Base-by-base conservation (phyloP, 2,888 invertebrate genomes). In the Sarcophaga rosellei region DNA sequence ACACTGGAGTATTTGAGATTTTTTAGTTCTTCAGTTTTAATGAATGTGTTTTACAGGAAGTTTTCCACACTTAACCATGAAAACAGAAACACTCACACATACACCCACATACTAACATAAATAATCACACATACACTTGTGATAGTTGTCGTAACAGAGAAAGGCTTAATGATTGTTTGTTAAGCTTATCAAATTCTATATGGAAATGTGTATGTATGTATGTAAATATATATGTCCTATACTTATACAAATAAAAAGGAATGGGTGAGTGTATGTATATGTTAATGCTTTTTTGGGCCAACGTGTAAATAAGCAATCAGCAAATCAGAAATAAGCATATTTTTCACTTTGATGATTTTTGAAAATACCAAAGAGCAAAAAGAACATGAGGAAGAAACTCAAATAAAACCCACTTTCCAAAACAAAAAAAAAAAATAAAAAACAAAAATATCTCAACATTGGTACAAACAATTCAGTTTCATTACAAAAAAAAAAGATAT, bases 291-390 rank as follows among this genome's bases (percentile, higher is more conserved):
- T 17, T 81, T 35, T 20, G 11, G 12, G 53, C 17, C 11, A 53
- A 47, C 66, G 21, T 59, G n/a, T 20, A 74, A 79, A 79, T 79
- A 57, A 81, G 62, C 77, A 74, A 68, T 62, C 69, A 69, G n/a
- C n/a, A 81, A 81, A 76, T 80, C 73, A 62, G 53, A 63, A 76
- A 81, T 75, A 75, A 81, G 81, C 81, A 81, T 81, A 81, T 81
- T 76, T 75, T 81, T 75, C 81, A 76, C 84, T 81, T 63, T 66
- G 73, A 69, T 81, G 63, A 77, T 74, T 81, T 70, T 47, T 17
- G 21, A 63, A 77, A 47, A 72, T 15, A 17, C 21, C 15, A 61
- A 69, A n/a, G 21, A 62, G 45, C 15, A 59, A 59, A 59, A 23
- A 25, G 17, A 53, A 4, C 1, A 70, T 35, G 10, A 35, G 10